Evolutionary conservation across 2,113 vertebrate species (phyloP), one percentile per base, ranked within the genome.

Genomic region (Hiodon tergisus): DNA sequence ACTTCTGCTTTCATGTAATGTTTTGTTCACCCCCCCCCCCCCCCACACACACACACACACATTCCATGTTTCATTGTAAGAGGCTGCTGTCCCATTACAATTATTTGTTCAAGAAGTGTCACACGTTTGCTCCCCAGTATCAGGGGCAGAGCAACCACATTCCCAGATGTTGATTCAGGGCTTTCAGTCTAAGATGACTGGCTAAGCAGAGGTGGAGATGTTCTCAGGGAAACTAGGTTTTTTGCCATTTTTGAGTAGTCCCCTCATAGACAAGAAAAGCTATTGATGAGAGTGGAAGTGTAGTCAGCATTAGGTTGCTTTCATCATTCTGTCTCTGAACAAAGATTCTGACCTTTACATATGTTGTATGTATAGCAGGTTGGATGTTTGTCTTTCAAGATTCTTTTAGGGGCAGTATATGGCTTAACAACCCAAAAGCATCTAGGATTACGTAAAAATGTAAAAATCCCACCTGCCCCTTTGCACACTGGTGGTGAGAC

Each of bases 111-210:
- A 75, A 52, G 81, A 63, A 76, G 69, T 8, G 66, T 78, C 71
- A 75, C 48, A 57, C 59, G 74, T 61, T 75, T 81, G n/a, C 72
- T 31, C 5, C 69, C 79, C n/a, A n/a, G n/a, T n/a, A n/a, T n/a
- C n/a, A n/a, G n/a, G n/a, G n/a, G n/a, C n/a, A n/a, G n/a, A n/a
- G n/a, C n/a, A n/a, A n/a, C n/a, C n/a, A 84, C 88, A 92, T 92
- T 91, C 91, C 87, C 84, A 89, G 87, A 89, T 87, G 0, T 75
- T 82, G 77, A 90, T 83, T 92, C 88, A 91, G 84, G 84, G 79
- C 77, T 59, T 50, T 67, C 68, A 78, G 66, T 73, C 73, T 48
- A 4, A 71, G 71, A 65, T 83, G 78, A 69, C 66, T 83, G 79
- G 83, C 82, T 46, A 62, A 59, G 48, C 62, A 71, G 7, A 77